phyloP scores from a whole-genome alignment of 1,140 invertebrate species.

The Orchestia grillus region DNA sequence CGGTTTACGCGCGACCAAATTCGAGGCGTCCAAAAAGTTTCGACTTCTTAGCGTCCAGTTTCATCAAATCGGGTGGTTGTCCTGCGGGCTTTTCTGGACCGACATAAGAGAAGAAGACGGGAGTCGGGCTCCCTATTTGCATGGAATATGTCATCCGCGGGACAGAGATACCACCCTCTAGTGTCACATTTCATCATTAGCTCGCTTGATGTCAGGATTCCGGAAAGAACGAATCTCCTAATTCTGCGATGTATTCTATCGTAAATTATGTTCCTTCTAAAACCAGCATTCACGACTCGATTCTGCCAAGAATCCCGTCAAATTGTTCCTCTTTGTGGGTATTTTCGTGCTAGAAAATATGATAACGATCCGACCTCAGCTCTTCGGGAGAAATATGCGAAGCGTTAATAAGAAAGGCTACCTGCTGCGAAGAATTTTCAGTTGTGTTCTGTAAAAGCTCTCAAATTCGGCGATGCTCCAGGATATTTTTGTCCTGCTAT shows the following conservation, averaged over 20 bases:
- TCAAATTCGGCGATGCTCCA: neutral
- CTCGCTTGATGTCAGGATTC: slow-evolving; percentile 6
- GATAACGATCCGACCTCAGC: slow-evolving; percentile 41
- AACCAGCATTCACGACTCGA: neutral
- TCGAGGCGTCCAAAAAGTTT: neutral
- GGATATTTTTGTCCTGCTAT: neutral
- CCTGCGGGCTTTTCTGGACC: neutral
- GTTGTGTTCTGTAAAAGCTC: neutral
- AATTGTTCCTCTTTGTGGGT: neutral
- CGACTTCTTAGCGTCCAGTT: neutral
- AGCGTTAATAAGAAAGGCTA: slow-evolving; percentile 28
- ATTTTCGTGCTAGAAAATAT: slow-evolving; percentile 6
- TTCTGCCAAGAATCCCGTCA: neutral
- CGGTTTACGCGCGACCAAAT: neutral
- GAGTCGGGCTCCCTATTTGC: neutral
- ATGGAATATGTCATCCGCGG: neutral
- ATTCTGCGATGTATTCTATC: slow-evolving; percentile 12
- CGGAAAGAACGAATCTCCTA: neutral
- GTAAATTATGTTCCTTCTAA: slow-evolving; percentile 20
- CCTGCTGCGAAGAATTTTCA: neutral
- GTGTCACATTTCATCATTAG: slow-evolving; percentile 38
- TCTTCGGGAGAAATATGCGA: neutral
- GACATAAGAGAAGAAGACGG: neutral
- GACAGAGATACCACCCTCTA: slow-evolving; percentile 2
- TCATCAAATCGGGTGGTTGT: neutral